Percentiles rank a stretch among this genome's conserved stretches.
phyloP scores from a whole-genome alignment of 2,113 vertebrate species.

The Machaerirhynchus nigripectus region DNA sequence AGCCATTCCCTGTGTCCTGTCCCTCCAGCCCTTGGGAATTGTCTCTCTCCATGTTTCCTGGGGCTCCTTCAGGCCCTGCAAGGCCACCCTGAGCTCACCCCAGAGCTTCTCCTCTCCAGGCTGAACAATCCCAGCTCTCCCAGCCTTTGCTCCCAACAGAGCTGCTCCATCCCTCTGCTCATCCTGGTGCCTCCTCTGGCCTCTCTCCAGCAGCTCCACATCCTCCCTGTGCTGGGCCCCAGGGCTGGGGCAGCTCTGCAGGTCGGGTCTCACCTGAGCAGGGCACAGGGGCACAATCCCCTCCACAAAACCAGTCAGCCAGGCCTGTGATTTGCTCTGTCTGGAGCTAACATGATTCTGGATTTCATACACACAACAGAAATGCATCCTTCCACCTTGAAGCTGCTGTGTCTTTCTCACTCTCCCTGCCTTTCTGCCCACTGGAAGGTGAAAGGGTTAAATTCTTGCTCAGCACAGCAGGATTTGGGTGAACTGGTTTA shows the following conservation, averaged over 20 bases:
- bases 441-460: background rate
- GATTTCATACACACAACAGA: background rate
- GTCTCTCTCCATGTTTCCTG: too few species aligned
- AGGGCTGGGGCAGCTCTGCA: background rate
- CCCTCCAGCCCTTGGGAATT: too few species aligned
- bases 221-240: background rate
- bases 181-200: too few species aligned
- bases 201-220: background rate
- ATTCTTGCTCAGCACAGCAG: background rate
- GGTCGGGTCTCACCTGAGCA: background rate
- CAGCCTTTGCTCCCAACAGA: too few species aligned
- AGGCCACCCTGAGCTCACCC: fast-evolving
- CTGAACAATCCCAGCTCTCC: background rate
- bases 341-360: background rate
- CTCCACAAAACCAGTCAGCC: background rate
- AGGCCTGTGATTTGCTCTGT: background rate
- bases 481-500: background rate
- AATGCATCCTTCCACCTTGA: background rate
- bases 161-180: too few species aligned
- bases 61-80: background rate
- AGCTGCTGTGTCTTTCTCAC: background rate
- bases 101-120: background rate
- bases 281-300: background rate
- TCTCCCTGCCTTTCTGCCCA: background rate
- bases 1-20: background rate